These are phyloP conservation scores for Caenorhabditis brenneri DNA, from an alignment of 1,140 invertebrate genomes.

Conservation along the genomic window DNA sequence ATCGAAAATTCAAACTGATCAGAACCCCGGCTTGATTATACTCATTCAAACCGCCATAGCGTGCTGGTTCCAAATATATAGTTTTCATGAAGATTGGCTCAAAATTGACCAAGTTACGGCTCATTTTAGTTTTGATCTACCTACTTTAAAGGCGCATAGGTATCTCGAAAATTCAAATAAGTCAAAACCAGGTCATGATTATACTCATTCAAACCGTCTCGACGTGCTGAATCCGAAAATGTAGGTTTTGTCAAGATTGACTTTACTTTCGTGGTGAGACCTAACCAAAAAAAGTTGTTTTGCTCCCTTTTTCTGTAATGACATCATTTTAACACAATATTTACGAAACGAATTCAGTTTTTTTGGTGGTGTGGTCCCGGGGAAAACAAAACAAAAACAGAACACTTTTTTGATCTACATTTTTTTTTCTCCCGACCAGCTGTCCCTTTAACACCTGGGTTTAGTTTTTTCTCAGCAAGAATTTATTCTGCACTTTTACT, in stretches of 20 bases:
- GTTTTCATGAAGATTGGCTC: background rate
- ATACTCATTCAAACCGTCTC: background rate
- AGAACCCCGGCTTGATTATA: background rate
- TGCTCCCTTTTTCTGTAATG: background rate
- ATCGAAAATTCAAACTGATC: background rate
- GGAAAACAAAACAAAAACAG: too few species aligned
- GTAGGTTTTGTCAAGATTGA: background rate
- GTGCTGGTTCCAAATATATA: background rate
- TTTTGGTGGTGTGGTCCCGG: too few species aligned
- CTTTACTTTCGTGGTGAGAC: too few species aligned
- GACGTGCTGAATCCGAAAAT: background rate
- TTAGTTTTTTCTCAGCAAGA: too few species aligned
- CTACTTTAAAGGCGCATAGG: too few species aligned
- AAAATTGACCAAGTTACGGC: background rate
- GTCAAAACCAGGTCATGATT: background rate
- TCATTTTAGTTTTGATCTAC: background rate
- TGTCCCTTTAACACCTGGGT: background rate
- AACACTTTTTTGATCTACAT: too few species aligned
- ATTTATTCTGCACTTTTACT: too few species aligned
- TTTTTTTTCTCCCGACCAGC: background rate
- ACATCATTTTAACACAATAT: too few species aligned
- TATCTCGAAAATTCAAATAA: too few species aligned
- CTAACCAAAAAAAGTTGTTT: too few species aligned
- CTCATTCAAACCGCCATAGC: background rate
- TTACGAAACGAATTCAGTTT: too few species aligned